Percentiles rank a stretch among this genome's conserved stretches.
Evolutionary conservation across 2,797 vertebrate species (phyloP).

Genomic region (Spinus olivaceus): DNA sequence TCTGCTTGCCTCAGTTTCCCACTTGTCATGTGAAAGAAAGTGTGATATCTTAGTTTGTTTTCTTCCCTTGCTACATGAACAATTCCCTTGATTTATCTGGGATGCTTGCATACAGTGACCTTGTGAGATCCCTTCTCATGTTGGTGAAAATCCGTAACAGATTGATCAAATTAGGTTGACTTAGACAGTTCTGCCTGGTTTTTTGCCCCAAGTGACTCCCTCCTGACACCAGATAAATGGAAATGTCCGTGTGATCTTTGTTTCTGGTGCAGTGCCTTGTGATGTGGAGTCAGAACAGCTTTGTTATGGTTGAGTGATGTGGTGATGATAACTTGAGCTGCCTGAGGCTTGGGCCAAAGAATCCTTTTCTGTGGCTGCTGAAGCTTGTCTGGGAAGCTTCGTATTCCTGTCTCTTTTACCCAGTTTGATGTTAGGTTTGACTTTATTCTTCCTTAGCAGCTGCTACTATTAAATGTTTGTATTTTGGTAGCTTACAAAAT

Average conservation of each 20-base stretch:
- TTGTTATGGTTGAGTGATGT: conserved; percentile 8
- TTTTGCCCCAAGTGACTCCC: neutral
- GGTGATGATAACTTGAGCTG: conserved; percentile 2
- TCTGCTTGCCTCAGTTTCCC: neutral
- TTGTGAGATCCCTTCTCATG: neutral
- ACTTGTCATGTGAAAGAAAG: neutral
- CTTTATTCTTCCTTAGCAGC: conserved; percentile 46
- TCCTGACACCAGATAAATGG: conserved; percentile 23
- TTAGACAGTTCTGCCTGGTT: neutral
- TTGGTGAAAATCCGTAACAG: neutral
- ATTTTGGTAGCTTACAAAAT: conserved; percentile 69
- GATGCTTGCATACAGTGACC: neutral
- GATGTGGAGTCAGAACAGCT: conserved; percentile 25
- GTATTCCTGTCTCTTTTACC: neutral
- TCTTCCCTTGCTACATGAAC: neutral
- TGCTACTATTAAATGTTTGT: conserved; percentile 65
- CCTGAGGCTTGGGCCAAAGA: neutral
- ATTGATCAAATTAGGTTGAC: neutral
- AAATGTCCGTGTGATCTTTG: neutral
- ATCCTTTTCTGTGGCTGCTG: conserved; percentile 2
- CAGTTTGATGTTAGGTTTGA: neutral
- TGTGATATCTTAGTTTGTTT: neutral
- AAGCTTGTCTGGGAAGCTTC: conserved; percentile 14
- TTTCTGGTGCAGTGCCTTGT: conserved; percentile 7
- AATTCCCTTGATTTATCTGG: neutral